Evolutionary conservation across 2,888 invertebrate genomes (phyloP).

Genomic region (Amphimallon solstitiale): DNA sequence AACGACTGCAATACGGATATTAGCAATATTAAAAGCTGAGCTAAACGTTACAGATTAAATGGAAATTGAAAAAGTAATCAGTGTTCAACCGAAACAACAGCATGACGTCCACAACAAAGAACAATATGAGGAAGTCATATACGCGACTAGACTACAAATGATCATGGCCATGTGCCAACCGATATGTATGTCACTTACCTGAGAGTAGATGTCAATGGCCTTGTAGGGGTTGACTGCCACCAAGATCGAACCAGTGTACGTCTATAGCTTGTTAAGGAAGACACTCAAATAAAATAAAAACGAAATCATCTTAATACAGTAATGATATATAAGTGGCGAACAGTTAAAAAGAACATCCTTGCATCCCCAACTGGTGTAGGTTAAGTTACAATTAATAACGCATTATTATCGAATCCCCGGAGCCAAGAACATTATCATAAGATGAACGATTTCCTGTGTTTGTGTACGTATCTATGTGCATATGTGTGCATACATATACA

Average conservation of each 20-base stretch:
- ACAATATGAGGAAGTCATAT: slow-evolving; percentile 37
- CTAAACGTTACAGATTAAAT: neutral
- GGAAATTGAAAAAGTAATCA: slow-evolving; percentile 7
- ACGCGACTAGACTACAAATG: slow-evolving; percentile 37
- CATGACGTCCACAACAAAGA: slow-evolving; percentile 20
- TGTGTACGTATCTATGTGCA: neutral
- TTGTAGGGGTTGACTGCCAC: slow-evolving; percentile 96
- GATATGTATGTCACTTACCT: slow-evolving; percentile 71
- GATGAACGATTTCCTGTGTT: slow-evolving; percentile 25
- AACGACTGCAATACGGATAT: neutral
- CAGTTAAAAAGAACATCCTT: slow-evolving; percentile 13
- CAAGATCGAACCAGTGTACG: slow-evolving; percentile 91
- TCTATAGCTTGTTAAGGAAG: slow-evolving; percentile 76
- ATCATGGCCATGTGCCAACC: slow-evolving; percentile 35
- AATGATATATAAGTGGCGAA: slow-evolving; percentile 11
- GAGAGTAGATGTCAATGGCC: slow-evolving; percentile 86
- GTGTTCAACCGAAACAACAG: slow-evolving; percentile 12
- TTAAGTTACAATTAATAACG: slow-evolving; percentile 23
- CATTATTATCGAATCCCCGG: slow-evolving; percentile 3
- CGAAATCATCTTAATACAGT: slow-evolving; percentile 18
- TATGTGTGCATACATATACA: neutral
- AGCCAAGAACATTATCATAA: slow-evolving; percentile 1
- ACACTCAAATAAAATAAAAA: slow-evolving; percentile 36
- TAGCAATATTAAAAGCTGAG: neutral
- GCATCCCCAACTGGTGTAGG: neutral